phyloP scores from a whole-genome alignment of 2,113 vertebrate species.

The Ahaetulla prasina region DNA sequence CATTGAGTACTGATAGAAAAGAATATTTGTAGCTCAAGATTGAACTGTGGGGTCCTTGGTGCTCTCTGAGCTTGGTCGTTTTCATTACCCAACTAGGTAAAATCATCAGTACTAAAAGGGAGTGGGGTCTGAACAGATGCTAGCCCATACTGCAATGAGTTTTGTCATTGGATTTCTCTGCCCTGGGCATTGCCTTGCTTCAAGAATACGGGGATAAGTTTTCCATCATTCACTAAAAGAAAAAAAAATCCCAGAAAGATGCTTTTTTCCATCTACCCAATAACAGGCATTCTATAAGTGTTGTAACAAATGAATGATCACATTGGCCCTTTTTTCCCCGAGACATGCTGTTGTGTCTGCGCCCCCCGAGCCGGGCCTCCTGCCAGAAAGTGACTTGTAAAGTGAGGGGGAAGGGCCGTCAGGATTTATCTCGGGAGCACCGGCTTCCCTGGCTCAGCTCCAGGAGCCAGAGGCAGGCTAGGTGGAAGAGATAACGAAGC shows the following conservation, averaged over 20 bases:
- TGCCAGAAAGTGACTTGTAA: too few species aligned
- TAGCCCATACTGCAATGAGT: background rate
- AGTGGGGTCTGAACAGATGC: background rate
- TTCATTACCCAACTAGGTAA: background rate
- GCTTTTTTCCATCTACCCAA: conserved; percentile 26
- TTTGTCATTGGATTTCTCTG: background rate
- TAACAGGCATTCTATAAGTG: conserved; percentile 31
- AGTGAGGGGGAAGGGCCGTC: too few species aligned
- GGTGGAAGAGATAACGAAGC: too few species aligned
- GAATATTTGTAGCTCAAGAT: background rate
- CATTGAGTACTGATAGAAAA: background rate
- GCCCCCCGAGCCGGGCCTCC: too few species aligned
- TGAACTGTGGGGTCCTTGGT: background rate
- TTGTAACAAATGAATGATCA: conserved; percentile 25
- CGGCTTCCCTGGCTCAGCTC: too few species aligned
- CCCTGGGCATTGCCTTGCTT: background rate
- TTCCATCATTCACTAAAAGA: background rate
- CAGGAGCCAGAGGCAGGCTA: too few species aligned
- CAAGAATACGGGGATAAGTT: background rate
- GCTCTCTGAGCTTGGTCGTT: background rate
- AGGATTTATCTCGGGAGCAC: too few species aligned
- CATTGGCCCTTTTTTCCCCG: conserved; percentile 33
- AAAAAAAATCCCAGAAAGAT: conserved; percentile 14
- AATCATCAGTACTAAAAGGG: background rate
- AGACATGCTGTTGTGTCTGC: too few species aligned